Percentiles rank a stretch among this genome's conserved stretches.
Conservation (phyloP, 1,140 invertebrate genomes). For the Globodera ellingtonae region DNA sequence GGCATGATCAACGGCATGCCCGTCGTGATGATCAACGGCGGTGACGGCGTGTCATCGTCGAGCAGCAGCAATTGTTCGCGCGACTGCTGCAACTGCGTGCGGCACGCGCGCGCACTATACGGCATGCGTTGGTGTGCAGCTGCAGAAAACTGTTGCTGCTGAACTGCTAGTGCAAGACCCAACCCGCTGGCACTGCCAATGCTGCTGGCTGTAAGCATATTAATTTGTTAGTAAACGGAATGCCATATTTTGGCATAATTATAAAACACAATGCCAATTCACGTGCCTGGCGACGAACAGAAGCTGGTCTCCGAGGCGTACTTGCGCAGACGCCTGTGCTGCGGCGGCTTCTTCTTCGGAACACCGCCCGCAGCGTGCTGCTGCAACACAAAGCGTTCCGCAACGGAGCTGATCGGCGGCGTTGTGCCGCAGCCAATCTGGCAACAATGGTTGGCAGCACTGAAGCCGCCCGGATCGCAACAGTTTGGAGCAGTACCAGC, state of each 20-base stretch:
- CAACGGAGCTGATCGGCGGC: conserved; percentile 18
- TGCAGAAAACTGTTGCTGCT: not conserved
- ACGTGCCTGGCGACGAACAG: conserved; percentile 16
- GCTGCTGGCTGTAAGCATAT: not conserved
- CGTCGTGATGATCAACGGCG: conserved; percentile 24
- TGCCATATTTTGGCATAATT: not conserved
- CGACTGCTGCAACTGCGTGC: conserved; percentile 1
- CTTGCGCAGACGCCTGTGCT: conserved; percentile 32
- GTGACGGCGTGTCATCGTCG: conserved; percentile 35
- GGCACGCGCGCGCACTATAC: conserved; percentile 1
- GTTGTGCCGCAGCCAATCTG: not conserved
- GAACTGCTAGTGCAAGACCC: not conserved
- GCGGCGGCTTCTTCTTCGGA: conserved; percentile 24
- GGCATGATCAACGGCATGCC: not conserved
- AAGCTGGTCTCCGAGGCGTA: conserved; percentile 43
- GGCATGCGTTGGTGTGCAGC: not conserved
- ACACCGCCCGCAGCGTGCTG: conserved; percentile 7
- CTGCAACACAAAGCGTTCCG: conserved; percentile 36
- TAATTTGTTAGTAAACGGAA: too few species aligned
- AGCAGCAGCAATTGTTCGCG: conserved; percentile 16
- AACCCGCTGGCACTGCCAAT: not conserved
- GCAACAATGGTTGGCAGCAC: not conserved
- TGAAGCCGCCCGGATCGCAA: not conserved
- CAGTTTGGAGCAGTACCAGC: too few species aligned
- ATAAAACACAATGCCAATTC: not conserved